phyloP scores from a whole-genome alignment of 2,113 vertebrate species.

The Stictonetta naevosa region DNA sequence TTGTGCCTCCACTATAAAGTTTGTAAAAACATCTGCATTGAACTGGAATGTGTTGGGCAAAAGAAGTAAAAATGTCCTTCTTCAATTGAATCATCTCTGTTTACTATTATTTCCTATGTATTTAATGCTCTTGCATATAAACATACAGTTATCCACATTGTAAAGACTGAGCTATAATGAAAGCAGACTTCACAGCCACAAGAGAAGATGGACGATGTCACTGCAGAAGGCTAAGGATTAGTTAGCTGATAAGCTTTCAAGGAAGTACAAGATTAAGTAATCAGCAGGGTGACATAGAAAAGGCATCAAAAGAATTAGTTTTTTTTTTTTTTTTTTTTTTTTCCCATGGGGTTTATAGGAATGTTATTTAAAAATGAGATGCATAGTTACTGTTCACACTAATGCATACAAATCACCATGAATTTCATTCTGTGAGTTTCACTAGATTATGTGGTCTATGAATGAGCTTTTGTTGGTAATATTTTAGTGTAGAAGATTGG shows the following conservation, averaged over 20 bases:
- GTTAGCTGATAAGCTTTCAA: neutral
- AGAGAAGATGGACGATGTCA: neutral
- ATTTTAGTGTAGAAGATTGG: neutral
- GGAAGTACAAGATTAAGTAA: neutral
- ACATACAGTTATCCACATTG: neutral
- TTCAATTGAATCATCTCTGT: neutral
- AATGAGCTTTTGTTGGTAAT: neutral
- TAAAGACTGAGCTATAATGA: neutral
- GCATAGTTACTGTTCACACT: fast-evolving
- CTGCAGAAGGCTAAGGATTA: neutral
- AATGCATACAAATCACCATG: neutral
- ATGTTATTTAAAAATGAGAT: neutral
- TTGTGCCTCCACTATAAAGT: fast-evolving
- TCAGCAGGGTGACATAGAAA: neutral
- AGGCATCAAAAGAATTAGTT: neutral
- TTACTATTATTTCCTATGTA: neutral
- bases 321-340: neutral
- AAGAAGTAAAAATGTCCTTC: neutral
- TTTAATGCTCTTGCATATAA: neutral
- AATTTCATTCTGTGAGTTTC: neutral
- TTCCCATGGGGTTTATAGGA: neutral
- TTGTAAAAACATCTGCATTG: neutral
- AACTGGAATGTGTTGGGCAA: neutral
- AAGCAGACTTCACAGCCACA: neutral
- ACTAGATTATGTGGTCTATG: neutral